phyloP scores from a whole-genome alignment of 2,888 invertebrate species.

The Drosophila longiperda region DNA sequence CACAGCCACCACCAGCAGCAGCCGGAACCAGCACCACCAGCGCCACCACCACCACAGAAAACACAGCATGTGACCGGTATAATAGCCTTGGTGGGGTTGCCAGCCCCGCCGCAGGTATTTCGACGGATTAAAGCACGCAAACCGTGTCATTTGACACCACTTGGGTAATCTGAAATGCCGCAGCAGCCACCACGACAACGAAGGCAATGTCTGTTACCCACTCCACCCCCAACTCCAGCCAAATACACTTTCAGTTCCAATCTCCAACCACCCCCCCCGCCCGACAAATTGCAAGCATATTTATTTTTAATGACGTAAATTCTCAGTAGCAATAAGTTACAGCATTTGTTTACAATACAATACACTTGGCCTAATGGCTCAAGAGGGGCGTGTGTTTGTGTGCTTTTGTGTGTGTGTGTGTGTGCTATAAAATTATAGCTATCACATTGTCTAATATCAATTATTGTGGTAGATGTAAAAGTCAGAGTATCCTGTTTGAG shows the following conservation, averaged over 20 bases:
- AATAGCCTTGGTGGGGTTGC: slow-evolving; percentile 69
- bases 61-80: slow-evolving; percentile 76
- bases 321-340: slow-evolving; percentile 69
- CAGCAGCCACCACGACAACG: slow-evolving; percentile 63
- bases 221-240: slow-evolving; percentile 26
- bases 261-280: background rate
- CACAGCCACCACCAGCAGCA: slow-evolving; percentile 58
- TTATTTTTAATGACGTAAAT: slow-evolving; percentile 77
- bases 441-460: slow-evolving; percentile 38
- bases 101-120: slow-evolving; percentile 77
- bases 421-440: slow-evolving; percentile 14
- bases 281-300: slow-evolving; percentile 65
- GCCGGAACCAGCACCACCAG: slow-evolving; percentile 28
- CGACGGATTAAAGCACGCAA: slow-evolving; percentile 78
- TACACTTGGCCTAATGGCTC: slow-evolving; percentile 35
- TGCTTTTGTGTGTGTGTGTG: slow-evolving; percentile 16
- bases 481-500: slow-evolving; percentile 3
- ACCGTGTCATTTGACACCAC: slow-evolving; percentile 83
- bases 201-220: slow-evolving; percentile 22
- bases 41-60: slow-evolving; percentile 21
- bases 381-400: slow-evolving; percentile 23
- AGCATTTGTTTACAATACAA: slow-evolving; percentile 58
- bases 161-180: slow-evolving; percentile 80
- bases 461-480: slow-evolving; percentile 18
- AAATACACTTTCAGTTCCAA: slow-evolving; percentile 35